Evolutionary conservation across 2,797 vertebrate genomes (phyloP), one percentile per base, ranked within the genome.

Genomic region (Anas flavirostris): DNA sequence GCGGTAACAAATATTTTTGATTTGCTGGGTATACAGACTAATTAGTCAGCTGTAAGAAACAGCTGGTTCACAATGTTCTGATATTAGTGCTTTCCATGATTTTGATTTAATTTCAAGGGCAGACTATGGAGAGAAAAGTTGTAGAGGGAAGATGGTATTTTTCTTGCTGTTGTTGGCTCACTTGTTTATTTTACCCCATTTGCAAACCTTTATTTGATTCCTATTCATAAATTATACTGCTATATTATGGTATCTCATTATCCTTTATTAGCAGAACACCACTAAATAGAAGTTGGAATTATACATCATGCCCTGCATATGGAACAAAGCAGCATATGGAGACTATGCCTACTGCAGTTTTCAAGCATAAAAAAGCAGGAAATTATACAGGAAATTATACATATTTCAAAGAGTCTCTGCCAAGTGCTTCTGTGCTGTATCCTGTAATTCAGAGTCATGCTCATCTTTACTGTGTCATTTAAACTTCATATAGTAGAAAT

Each of bases 201-300:
- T 96, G 37, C 80, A 97, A 97, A 95, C 89, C 84, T 97, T 97
- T 96, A 85, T 94, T 93, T 95, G 84, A 93, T 95, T 56, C 31
- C 7, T 58, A 94, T 97, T 97, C 94, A 97, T 97, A 98, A 97
- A 97, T 96, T 94, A 78, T 86, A 85, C 67, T 94, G 69, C 72
- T 85, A 43, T 80, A 79, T 95, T 96, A 95, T 75, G 75, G 88
- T 96, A 93, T 89, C 95, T 97, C 95, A 95, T 97, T 97, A 97
- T 96, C 93, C 29, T 97, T 97, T 97, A 96, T 97, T 97, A 97
- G 91, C 55, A 97, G 91, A 95, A 88, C 76, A 91, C 50, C 63
- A 84, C 84, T 96, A 97, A 97, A 94, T 93, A 95, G 93, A 93
- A 96, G 64, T 56, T 94, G 81, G 88, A 79, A 95, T 97, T 97